These are phyloP conservation scores for Tiaroga cobitis DNA, from an alignment of 2,797 vertebrate genomes.

Conservation along the genomic window DNA sequence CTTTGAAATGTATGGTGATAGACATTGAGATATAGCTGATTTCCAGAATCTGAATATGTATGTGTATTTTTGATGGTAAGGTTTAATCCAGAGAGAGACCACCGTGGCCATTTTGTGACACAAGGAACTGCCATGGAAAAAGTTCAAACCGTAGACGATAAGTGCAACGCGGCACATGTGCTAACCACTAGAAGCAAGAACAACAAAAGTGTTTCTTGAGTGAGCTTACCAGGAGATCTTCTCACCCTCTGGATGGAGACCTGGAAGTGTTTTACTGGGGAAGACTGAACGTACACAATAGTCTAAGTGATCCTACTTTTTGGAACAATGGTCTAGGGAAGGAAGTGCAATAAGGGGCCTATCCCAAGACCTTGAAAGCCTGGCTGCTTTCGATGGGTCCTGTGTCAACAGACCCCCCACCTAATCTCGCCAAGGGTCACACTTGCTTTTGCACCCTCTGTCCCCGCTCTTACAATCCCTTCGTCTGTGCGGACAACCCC, in stretches of 20 bases:
- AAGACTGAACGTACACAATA: constrained; percentile 49
- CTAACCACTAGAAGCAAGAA: background rate
- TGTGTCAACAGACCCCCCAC: constrained; percentile 61
- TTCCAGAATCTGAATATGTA: background rate
- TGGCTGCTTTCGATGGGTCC: constrained; percentile 54
- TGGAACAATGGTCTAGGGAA: constrained; percentile 67
- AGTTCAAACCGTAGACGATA: background rate
- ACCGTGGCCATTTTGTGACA: background rate
- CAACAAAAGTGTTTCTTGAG: constrained; percentile 15
- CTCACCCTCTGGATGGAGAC: constrained; percentile 21
- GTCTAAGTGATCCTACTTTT: constrained; percentile 40
- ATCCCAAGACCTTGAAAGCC: constrained; percentile 60
- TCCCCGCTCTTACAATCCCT: constrained; percentile 22
- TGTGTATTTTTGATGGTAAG: background rate
- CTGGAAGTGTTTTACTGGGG: constrained; percentile 34
- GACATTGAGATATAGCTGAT: background rate
- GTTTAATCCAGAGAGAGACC: background rate
- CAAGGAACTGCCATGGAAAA: background rate
- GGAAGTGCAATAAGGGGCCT: constrained; percentile 66
- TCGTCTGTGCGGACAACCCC: background rate
- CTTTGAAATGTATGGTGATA: background rate
- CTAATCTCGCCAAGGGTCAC: constrained; percentile 51
- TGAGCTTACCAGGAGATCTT: constrained; percentile 27
- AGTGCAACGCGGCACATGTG: background rate
- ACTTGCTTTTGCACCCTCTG: constrained; percentile 40